These are phyloP conservation scores for Chaetoderma sp. DNA, from an alignment of 2,888 invertebrate species.

Conservation along the genomic window DNA sequence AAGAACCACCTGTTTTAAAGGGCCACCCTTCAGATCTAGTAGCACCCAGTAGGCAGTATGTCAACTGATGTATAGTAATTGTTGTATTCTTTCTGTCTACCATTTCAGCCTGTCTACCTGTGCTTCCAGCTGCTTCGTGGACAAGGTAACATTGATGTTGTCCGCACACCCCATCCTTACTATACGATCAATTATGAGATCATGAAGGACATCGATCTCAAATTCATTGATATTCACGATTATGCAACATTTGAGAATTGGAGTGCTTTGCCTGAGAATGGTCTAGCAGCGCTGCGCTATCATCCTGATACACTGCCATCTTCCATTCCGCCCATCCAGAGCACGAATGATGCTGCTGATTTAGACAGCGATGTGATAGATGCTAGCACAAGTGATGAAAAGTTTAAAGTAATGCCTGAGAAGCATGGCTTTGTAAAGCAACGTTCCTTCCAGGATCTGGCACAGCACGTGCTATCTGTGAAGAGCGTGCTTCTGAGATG, in stretches of 20 bases:
- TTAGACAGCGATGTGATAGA: background rate
- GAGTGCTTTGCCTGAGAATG: conserved; percentile 48
- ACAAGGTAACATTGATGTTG: conserved; percentile 54
- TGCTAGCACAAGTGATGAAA: background rate
- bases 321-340: conserved; percentile 23
- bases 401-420: too few relatives aligned
- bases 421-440: too few relatives aligned
- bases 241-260: conserved; percentile 63
- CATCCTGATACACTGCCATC: conserved; percentile 52
- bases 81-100: conserved; percentile 14
- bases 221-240: conserved; percentile 65
- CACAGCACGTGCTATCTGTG: conserved; percentile 47
- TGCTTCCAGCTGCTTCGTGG: conserved; percentile 58
- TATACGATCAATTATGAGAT: conserved; percentile 66
- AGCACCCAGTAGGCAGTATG: too few relatives aligned
- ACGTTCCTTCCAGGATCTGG: conserved; percentile 57
- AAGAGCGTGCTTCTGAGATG: conserved; percentile 57
- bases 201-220: conserved; percentile 42
- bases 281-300: too few relatives aligned
- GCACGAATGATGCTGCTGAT: background rate
- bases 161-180: conserved; percentile 33
- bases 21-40: too few relatives aligned
- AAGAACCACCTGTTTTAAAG: too few relatives aligned
- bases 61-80: background rate
- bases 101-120: conserved; percentile 63